A percentile compares a stretch with the other conserved stretches of the same genome.
These are phyloP conservation scores for Engraulis encrasicolus DNA, from an alignment of 2,113 vertebrate species.

Conservation along the genomic window DNA sequence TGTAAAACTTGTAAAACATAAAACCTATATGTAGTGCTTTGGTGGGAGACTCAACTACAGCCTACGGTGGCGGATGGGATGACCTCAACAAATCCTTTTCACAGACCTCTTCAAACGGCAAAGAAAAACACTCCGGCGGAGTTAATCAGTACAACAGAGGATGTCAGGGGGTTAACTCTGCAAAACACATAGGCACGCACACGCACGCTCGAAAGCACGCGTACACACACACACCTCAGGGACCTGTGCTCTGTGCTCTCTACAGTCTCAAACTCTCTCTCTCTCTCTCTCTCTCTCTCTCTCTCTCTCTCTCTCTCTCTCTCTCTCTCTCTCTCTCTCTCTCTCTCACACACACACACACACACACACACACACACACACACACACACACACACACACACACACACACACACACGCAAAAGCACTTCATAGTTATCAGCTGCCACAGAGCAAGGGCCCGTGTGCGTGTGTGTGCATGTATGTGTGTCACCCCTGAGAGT, in stretches of 20 bases:
- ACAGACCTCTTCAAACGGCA: not conserved
- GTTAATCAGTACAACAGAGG: not conserved
- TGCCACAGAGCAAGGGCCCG: not conserved
- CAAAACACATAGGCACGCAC: too few relatives aligned
- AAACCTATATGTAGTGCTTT: not conserved
- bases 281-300: too few relatives aligned
- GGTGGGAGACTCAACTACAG: not conserved
- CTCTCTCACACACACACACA: not conserved
- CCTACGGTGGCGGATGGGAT: not conserved
- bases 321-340: too few relatives aligned
- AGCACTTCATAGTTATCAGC: not conserved
- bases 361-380: conserved; percentile 23
- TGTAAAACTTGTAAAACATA: not conserved
- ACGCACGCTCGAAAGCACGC: too few relatives aligned
- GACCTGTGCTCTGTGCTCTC: too few relatives aligned
- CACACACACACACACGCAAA: conserved; percentile 24
- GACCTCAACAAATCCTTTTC: not conserved
- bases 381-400: conserved; percentile 20
- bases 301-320: too few relatives aligned
- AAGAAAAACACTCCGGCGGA: not conserved
- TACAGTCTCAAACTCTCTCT: too few relatives aligned
- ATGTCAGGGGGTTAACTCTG: not conserved
- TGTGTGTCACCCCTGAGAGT: not conserved
- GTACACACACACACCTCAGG: too few relatives aligned
- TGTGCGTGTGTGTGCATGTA: not conserved